These are phyloP conservation scores for Leucophenga maculata DNA, from an alignment of 2,888 invertebrate species.

Conservation along the genomic window DNA sequence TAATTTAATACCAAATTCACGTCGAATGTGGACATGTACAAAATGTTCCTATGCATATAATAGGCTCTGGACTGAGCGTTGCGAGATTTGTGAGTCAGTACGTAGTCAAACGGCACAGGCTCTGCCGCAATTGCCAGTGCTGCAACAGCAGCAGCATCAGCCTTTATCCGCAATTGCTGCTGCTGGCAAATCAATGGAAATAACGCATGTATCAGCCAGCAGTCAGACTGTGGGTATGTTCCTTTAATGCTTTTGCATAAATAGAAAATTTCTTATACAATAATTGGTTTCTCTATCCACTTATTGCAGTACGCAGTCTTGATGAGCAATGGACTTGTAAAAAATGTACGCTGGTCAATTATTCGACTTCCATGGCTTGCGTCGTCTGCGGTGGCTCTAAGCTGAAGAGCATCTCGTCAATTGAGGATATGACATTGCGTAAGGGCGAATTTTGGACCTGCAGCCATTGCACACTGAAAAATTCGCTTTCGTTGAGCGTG, in stretches of 20 bases:
- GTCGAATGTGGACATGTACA: slow-evolving; percentile 88
- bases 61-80: slow-evolving; percentile 83
- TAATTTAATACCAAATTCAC: slow-evolving; percentile 63
- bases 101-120: slow-evolving; percentile 72
- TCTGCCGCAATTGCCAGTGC: not conserved
- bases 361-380: slow-evolving; percentile 80
- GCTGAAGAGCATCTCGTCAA: slow-evolving; percentile 78
- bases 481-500: slow-evolving; percentile 78
- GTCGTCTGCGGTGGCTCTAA: slow-evolving; percentile 91
- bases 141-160: slow-evolving; percentile 31
- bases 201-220: not conserved
- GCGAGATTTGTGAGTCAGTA: slow-evolving; percentile 86
- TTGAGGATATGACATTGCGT: slow-evolving; percentile 80
- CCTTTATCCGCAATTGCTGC: slow-evolving; percentile 33
- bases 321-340: slow-evolving; percentile 84
- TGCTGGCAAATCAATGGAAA: not conserved
- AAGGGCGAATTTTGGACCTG: slow-evolving; percentile 87
- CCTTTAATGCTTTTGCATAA: not conserved
- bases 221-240: slow-evolving; percentile 21
- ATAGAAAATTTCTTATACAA: not conserved
- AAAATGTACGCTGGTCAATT: slow-evolving; percentile 90
- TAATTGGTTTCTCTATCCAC: not conserved
- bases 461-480: slow-evolving; percentile 85
- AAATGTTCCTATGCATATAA: slow-evolving; percentile 92
- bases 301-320: slow-evolving; percentile 32